These are phyloP conservation scores for Panorpa germanica DNA, from an alignment of 2,888 invertebrate species.

Conservation along the genomic window DNA sequence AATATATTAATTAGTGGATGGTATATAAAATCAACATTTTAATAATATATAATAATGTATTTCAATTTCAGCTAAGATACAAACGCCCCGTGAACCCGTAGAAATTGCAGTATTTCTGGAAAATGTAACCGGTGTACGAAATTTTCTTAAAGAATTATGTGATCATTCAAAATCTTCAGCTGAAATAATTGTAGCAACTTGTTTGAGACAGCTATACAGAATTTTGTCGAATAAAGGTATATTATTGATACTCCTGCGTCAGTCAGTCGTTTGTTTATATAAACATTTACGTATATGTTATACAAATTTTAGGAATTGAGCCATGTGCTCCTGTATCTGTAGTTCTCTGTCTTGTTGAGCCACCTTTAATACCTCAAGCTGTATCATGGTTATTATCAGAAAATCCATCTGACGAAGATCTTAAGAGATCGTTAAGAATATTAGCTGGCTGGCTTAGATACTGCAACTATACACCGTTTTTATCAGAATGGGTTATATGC, in stretches of 20 bases:
- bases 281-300: too few relatives aligned
- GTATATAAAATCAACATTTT: too few relatives aligned
- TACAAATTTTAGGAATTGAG: slow-evolving; percentile 7
- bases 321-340: slow-evolving; percentile 22
- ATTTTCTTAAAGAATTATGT: slow-evolving; percentile 16
- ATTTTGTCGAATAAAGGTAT: slow-evolving; percentile 17
- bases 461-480: slow-evolving; percentile 39
- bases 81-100: slow-evolving; percentile 14
- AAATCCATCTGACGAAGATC: slow-evolving; percentile 27
- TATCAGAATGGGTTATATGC: slow-evolving; percentile 45
- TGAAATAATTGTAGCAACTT: slow-evolving; percentile 12
- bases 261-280: too few relatives aligned
- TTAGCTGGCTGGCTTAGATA: slow-evolving; percentile 48
- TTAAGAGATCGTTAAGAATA: slow-evolving; percentile 39
- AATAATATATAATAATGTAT: too few relatives aligned
- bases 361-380: slow-evolving; percentile 19
- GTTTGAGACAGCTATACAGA: slow-evolving; percentile 18
- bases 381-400: slow-evolving; percentile 19
- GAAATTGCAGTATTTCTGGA: slow-evolving; percentile 19
- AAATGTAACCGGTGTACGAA: slow-evolving; percentile 19
- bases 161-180: slow-evolving; percentile 15
- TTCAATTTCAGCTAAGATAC: slow-evolving; percentile 16
- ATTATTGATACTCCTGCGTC: too few relatives aligned
- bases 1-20: too few relatives aligned
- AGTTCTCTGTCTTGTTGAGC: slow-evolving; percentile 20